These are phyloP conservation scores for Eolophus roseicapilla DNA, from an alignment of 2,113 vertebrate genomes.

Conservation along the genomic window DNA sequence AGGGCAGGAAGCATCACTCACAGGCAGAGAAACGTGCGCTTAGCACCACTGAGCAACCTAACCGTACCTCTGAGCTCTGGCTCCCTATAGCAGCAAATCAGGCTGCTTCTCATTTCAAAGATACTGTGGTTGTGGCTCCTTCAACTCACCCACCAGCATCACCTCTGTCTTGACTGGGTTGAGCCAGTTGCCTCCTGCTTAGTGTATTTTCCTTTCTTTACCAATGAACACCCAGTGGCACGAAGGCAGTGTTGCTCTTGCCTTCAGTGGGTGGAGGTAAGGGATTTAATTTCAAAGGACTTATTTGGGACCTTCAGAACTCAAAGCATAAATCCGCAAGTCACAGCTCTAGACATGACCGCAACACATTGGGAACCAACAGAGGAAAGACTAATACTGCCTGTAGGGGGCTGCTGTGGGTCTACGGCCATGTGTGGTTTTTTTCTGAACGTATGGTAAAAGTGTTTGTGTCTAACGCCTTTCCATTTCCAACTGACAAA, in stretches of 20 bases:
- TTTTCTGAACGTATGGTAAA: background rate
- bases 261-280: background rate
- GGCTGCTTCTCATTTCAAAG: background rate
- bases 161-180: background rate
- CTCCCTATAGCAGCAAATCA: background rate
- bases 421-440: accelerated
- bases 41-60: background rate
- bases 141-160: background rate
- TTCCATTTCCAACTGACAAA: background rate
- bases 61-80: background rate
- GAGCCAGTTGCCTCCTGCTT: background rate
- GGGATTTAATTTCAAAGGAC: background rate
- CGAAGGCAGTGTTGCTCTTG: background rate
- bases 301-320: background rate
- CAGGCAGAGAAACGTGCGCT: background rate
- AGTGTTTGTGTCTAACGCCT: background rate
- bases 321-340: background rate
- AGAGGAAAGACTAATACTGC: background rate
- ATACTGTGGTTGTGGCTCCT: background rate
- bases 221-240: background rate
- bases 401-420: background rate
- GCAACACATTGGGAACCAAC: background rate
- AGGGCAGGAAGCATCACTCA: background rate
- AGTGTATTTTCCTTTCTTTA: background rate
- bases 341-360: background rate